Evolutionary conservation across 2,888 invertebrate species (phyloP), one percentile per base, ranked within the genome.

Genomic region (Chrysodeixis includens): DNA sequence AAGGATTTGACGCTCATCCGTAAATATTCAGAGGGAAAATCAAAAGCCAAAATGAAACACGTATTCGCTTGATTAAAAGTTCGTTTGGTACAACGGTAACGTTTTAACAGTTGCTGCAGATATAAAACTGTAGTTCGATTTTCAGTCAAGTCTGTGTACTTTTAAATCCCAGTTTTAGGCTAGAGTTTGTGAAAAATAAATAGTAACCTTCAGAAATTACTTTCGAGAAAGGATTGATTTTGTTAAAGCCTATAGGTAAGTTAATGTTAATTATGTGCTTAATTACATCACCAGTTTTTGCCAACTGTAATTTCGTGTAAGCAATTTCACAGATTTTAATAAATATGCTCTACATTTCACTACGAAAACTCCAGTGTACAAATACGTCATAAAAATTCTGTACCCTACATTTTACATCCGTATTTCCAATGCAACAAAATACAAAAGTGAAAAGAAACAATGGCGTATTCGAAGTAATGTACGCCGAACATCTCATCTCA

Each of bases 401-500:
- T 10, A 6, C 2, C 8, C 35, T 35, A 35, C 35, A 35, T 35
- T 14, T 9, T 16, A 44, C 7, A 44, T n/a, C 44, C 7, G 46
- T 44, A 16, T 46, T n/a, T 44, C n/a, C 46, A 46, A 9, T 46
- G 18, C 46, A 49, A 44, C 44, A 16, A 44, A 44, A 44, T 16
- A 9, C 16, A 8, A 5, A 46, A 16, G 10, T 56, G 32, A 30
- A 54, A 54, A 57, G 16, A 44, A 66, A 66, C 9, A 55, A 57
- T 61, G 22, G 32, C 9, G 18, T 26, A 30, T n/a, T 9, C 12
- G 1, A 0, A 30, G 10, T 12, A 20, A 46, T 46, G 52, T 40
- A 40, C 7, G 16, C 56, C 20, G 7, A 55, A 30, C 14, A 10
- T 49, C 40, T 52, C 55, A 22, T 53, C 35, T 46, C 52, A 79